Evolutionary conservation across 2,888 invertebrate genomes (phyloP), one percentile per base, ranked within the genome.

Genomic region (Holacanthella duospinosa): DNA sequence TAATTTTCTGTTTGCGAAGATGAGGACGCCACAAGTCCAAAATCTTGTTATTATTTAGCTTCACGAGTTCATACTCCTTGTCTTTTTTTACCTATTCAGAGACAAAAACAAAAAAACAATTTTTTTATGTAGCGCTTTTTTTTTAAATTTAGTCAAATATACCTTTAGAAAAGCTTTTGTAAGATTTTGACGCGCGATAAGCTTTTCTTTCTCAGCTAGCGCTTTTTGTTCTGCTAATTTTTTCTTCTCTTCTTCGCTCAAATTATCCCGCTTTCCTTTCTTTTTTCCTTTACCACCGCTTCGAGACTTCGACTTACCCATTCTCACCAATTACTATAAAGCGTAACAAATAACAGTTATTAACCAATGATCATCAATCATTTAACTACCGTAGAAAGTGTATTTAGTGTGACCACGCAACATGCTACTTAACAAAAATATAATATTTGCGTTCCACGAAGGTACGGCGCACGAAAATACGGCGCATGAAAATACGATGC

Each of bases 131-230:
- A 62, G 9, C 48, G 4, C 21, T 21, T 48, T 21, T 21, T 21
- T 48, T n/a, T 48, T 43, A 36, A 25, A 4, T 4, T 43, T 6
- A 59, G 2, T 36, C 21, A 21, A 48, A 48, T 48, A 43, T 63
- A 71, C 72, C 66, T 68, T 70, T 2, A 72, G 66, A 62, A 70
- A 72, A 21, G 70, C 72, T 54, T 66, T 66, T 19, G 72, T 71
- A 19, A 72, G 61, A 28, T 69, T 60, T 55, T 66, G 65, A 24
- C 72, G 59, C 26, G 70, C 53, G 3, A 70, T 64, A 29, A 71
- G 59, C 60, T 70, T 72, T 61, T 72, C 72, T 60, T 64, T 66
- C 43, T 72, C 72, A n/a, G 72, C 72, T 24, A 71, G 60, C 0
- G 71, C 69, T 59, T 72, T 72, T 59, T 69, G 71, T 29, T 70